phyloP scores from a whole-genome alignment of 2,113 vertebrate species.

The Pomatorhinus ruficollis region DNA sequence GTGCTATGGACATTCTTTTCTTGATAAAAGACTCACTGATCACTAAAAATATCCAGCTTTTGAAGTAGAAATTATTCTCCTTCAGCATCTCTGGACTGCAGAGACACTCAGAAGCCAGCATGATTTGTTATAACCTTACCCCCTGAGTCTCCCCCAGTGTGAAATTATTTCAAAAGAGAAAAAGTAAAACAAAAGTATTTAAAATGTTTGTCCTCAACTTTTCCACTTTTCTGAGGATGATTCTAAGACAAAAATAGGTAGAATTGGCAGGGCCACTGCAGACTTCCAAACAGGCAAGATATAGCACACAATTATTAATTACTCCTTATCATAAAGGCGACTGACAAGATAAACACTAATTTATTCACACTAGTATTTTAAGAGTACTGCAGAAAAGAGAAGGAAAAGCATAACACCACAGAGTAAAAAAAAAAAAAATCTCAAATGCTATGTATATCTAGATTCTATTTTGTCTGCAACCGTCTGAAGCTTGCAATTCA shows the following conservation, averaged over 20 bases:
- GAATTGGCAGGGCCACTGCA: background rate
- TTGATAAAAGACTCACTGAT: constrained; percentile 10
- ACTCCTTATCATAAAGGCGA: background rate
- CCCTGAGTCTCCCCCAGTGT: background rate
- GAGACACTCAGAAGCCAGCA: background rate
- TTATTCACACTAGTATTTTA: background rate
- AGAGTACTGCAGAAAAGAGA: background rate
- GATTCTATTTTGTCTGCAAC: background rate
- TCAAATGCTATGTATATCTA: background rate
- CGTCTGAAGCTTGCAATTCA: background rate
- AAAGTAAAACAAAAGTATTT: background rate
- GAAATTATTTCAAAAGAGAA: background rate
- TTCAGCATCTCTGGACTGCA: background rate
- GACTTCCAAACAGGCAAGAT: background rate
- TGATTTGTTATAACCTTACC: background rate
- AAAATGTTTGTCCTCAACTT: background rate
- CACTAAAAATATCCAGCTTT: constrained; percentile 36
- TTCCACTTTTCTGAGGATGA: background rate
- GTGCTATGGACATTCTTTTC: background rate
- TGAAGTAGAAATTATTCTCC: constrained; percentile 1
- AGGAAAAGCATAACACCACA: background rate
- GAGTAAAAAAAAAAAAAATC: background rate
- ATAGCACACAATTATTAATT: background rate
- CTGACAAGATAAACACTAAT: background rate
- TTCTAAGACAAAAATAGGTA: background rate